Conservation (phyloP, 2,113 vertebrate genomes). For the Elgaria multicarinata region DNA sequence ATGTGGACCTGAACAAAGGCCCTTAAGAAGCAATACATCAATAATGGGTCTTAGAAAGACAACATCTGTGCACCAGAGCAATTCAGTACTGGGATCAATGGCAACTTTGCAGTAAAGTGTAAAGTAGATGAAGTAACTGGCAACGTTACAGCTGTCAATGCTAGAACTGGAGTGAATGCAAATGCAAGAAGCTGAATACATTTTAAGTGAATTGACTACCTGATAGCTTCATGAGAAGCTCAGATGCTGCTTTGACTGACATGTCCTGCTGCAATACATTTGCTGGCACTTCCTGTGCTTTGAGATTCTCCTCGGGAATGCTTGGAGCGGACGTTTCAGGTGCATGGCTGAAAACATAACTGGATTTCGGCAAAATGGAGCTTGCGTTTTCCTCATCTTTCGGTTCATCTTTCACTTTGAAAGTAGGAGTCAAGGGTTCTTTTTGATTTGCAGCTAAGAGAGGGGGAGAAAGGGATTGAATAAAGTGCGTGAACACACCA, state of each 20-base stretch:
- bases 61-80: constrained; percentile 19
- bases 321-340: constrained; percentile 69
- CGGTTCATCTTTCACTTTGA: constrained; percentile 95
- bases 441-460: constrained; percentile 94
- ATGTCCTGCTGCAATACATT: constrained; percentile 89
- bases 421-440: constrained; percentile 90
- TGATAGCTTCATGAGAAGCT: constrained; percentile 98
- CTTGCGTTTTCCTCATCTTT: constrained; percentile 84
- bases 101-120: neutral
- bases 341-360: constrained; percentile 86
- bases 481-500: constrained; percentile 19
- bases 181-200: neutral
- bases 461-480: constrained; percentile 55
- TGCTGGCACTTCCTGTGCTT: constrained; percentile 82
- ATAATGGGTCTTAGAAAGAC: constrained; percentile 32
- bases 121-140: neutral
- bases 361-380: constrained; percentile 79
- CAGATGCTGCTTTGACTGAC: constrained; percentile 94
- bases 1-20: neutral
- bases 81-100: neutral
- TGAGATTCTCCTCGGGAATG: constrained; percentile 80
- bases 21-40: neutral
- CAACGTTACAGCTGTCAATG: neutral
- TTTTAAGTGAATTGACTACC: constrained; percentile 78
- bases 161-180: neutral